Base-by-base conservation (phyloP, 92 coral and sea anemone species). In the Epizoanthus rinbou region DNA sequence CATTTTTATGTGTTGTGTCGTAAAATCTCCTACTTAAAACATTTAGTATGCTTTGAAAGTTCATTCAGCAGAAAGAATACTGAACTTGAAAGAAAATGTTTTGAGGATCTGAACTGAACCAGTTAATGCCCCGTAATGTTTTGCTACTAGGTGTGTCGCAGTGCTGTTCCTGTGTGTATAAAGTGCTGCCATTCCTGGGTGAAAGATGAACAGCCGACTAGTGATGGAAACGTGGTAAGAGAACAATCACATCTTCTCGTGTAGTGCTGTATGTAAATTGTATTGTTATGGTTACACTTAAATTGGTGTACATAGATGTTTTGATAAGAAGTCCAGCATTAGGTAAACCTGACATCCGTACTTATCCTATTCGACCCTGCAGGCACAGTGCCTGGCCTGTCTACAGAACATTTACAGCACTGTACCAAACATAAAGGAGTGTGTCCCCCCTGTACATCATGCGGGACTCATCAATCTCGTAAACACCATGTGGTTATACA, bases 401-500 rank as follows among this genome's bases (percentile, higher is more conserved):
- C 88, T 93, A 9, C 75, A 71, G 64, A 66, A 87, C 18, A 85
- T 93, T 17, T 93, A 87, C 84, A 58, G 76, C 21, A 43, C 71
- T 63, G 5, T 82, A 53, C 65, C 87, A 0, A 57, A 82, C 21
- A 91, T 80, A 16, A 87, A 79, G 53, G 47, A 70, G 3, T 80
- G 85, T 63, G 85, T 93, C 74, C 93, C 95, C 43, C 91, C 98
- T 1, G 95, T 93, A 39, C 94, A 93, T 73, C 98, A 91, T 25
- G 80, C 90, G 6, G 98, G 93, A 31, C 82, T 83, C 6, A 19
- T 93, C 18, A 87, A 80, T 33, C 80, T 87, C 41, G 85, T 91
- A 21, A 89, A 80, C 74, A 23, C 80, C 6, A 23, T 91, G 71
- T 93, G 98, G 98, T 57, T 79, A 39, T 70, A 68, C 57, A 75